phyloP scores from a whole-genome alignment of 2,888 invertebrate genomes.

The Cryptocephalus moraei region DNA sequence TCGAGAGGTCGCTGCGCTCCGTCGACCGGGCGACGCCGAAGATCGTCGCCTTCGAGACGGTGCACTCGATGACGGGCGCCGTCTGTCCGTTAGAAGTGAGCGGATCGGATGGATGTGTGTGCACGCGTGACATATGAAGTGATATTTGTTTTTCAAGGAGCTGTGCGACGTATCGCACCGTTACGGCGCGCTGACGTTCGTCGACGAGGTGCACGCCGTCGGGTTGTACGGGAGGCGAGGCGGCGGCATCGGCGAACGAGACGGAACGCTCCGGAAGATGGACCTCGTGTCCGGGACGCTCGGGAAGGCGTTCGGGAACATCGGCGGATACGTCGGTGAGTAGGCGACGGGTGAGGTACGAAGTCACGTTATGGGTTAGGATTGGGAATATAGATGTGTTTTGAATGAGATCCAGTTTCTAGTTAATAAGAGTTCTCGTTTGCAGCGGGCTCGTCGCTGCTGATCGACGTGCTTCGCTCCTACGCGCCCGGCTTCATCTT shows the following conservation, averaged over 20 bases:
- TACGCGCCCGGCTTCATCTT: constrained; percentile 96
- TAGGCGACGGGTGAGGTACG: no score
- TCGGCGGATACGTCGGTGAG: constrained; percentile 29
- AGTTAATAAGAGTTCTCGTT: not conserved
- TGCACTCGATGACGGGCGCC: constrained; percentile 97
- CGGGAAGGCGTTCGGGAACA: constrained; percentile 87
- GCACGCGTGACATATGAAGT: not conserved
- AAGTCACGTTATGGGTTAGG: no score
- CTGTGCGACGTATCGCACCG: constrained; percentile 82
- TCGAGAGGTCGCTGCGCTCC: constrained; percentile 61
- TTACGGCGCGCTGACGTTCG: constrained; percentile 86
- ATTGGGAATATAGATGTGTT: no score
- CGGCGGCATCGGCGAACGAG: constrained; percentile 89
- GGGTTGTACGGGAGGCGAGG: constrained; percentile 89
- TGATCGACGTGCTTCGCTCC: constrained; percentile 86
- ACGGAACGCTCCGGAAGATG: constrained; percentile 71
- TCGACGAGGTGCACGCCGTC: constrained; percentile 96
- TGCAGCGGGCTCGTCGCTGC: constrained; percentile 53
- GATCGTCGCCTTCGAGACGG: constrained; percentile 96
- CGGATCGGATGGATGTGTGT: not conserved
- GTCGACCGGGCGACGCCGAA: constrained; percentile 72
- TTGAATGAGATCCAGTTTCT: no score
- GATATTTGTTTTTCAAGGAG: constrained; percentile 50
- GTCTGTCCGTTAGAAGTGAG: constrained; percentile 73
- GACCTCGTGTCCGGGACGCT: constrained; percentile 93